Percentiles rank a stretch among this genome's conserved stretches.
Conservation (phyloP, 2,797 vertebrate species). For the Pempheris klunzingeri region DNA sequence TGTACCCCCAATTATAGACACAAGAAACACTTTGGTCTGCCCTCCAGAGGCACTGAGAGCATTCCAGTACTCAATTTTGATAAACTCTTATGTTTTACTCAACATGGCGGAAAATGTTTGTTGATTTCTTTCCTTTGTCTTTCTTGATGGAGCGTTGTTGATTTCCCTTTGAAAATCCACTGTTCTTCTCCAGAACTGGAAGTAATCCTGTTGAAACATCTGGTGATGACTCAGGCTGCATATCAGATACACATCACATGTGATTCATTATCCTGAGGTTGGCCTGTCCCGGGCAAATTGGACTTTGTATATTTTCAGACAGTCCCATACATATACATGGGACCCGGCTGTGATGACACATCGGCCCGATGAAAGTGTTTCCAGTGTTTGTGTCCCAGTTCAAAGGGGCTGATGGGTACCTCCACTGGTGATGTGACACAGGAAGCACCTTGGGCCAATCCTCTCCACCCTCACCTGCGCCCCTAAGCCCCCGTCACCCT, state of each 20-base stretch:
- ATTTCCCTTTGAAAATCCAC: conserved; percentile 70
- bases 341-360: conserved; percentile 82
- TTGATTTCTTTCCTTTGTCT: conserved; percentile 67
- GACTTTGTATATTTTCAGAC: conserved; percentile 86
- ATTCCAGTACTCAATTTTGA: conserved; percentile 41
- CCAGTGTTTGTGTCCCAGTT: conserved; percentile 81
- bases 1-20: conserved; percentile 77
- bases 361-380: conserved; percentile 82
- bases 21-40: conserved; percentile 71
- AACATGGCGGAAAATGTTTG: conserved; percentile 68
- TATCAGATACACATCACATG: conserved; percentile 86
- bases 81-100: conserved; percentile 57
- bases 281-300: conserved; percentile 81
- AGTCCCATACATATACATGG: conserved; percentile 85
- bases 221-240: conserved; percentile 84
- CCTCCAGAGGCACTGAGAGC: conserved; percentile 56
- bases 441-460: conserved; percentile 82
- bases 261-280: conserved; percentile 85
- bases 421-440: conserved; percentile 78
- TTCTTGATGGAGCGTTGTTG: conserved; percentile 48
- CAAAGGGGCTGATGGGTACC: conserved; percentile 79
- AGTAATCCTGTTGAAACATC: conserved; percentile 82
- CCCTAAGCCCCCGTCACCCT: conserved; percentile 45
- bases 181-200: conserved; percentile 74
- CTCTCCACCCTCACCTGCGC: conserved; percentile 76